Base-by-base conservation (phyloP, 2,113 vertebrate species). In the Jacana jacana region DNA sequence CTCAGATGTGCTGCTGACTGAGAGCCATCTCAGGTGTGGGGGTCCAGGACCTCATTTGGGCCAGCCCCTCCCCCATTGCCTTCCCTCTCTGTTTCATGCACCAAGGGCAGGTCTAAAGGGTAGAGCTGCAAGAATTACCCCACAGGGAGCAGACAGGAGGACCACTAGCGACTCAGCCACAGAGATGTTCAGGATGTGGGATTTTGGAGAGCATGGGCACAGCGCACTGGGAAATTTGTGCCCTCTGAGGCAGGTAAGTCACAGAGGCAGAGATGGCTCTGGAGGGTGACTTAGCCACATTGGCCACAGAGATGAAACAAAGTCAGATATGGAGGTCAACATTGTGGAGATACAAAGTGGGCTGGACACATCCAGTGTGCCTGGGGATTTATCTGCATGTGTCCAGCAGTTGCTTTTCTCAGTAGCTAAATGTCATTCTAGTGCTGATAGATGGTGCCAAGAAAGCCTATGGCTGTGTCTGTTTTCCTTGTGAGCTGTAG, bases 391-490 rank as follows among this genome's bases (percentile, higher is more conserved):
- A 35, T 9, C 49, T 54, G 10, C 4, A 2, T 8, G 19, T 49
- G 42, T 58, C 23, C 49, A 64, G 33, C 20, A 23, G 28, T 7
- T 75, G 35, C 12, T 39, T 54, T 83, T 49, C 27, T 72, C 30
- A 18, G 0, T 11, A 46, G 17, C n/a, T 37, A 75, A 63, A 49
- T 13, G 11, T 22, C 55, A 11, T 6, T 9, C 31, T 77, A 6
- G 27, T 58, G 40, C 75, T 75, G 65, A 54, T n/a, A 23, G 5
- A 2, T 0, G 10, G 44, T 54, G 11, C 61, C 60, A 27, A 17
- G 42, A 37, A 35, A 55, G 44, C 52, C 63, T 15, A 2, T 2
- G 9, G 11, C 51, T 3, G 0, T 0, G 8, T 42, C 57, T 48
- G 25, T 9, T 69, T 37, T 72, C 30, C 69, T 40, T 64, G 17